phyloP scores from a whole-genome alignment of 2,113 vertebrate species.

The Drymodes brunneopygia region DNA sequence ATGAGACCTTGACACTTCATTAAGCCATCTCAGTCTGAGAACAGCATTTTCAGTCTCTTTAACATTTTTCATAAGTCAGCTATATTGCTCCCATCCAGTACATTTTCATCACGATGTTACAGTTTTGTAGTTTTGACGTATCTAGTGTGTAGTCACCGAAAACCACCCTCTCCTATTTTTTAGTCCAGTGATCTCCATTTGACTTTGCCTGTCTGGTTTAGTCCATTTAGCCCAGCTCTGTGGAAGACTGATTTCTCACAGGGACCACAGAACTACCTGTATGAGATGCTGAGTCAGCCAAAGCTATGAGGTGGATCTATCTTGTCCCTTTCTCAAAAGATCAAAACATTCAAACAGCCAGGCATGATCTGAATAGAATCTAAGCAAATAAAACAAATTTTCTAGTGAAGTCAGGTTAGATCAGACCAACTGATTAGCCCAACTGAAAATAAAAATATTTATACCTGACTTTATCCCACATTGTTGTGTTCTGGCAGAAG shows the following conservation, averaged over 20 bases:
- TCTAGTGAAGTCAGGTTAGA: not conserved
- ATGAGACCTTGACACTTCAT: not conserved
- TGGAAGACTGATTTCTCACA: not conserved
- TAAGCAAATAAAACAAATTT: not conserved
- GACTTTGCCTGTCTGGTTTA: not conserved
- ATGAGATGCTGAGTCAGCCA: not conserved
- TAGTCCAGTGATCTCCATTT: not conserved
- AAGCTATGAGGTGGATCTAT: not conserved
- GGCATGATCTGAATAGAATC: not conserved
- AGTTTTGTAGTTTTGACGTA: not conserved
- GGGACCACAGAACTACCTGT: not conserved
- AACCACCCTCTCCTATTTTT: not conserved
- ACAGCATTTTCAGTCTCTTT: not conserved
- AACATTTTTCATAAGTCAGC: not conserved
- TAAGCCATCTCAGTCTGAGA: not conserved
- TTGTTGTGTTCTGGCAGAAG: not conserved
- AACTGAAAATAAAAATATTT: not conserved
- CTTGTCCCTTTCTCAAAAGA: not conserved
- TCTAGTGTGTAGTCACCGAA: fast-evolving
- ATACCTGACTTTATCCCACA: not conserved
- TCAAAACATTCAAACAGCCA: not conserved
- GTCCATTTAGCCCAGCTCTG: not conserved
- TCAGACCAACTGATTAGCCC: not conserved
- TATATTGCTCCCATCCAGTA: not conserved
- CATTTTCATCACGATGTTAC: not conserved